phyloP scores from a whole-genome alignment of 2,888 invertebrate genomes.

The Netelia virgata region DNA sequence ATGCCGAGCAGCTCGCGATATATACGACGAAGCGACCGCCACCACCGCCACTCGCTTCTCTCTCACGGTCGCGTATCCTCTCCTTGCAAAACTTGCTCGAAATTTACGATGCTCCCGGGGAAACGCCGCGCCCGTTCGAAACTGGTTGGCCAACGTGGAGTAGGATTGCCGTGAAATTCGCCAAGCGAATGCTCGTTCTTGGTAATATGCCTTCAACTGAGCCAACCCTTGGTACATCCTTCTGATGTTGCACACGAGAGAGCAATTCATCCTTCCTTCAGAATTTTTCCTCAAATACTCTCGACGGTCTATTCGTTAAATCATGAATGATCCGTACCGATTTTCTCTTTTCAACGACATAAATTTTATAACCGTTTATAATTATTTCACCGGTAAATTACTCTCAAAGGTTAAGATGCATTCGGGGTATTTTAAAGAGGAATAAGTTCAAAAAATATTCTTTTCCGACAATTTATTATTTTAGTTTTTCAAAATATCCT shows the following conservation, averaged over 20 bases:
- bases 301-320: conserved; percentile 12
- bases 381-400: not conserved
- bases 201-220: conserved; percentile 31
- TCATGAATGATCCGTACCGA: conserved; percentile 40
- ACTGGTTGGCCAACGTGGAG: conserved; percentile 63
- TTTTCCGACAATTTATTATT: not conserved
- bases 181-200: conserved; percentile 58
- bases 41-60: conserved; percentile 43
- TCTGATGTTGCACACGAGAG: conserved; percentile 54
- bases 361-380: not conserved
- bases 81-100: conserved; percentile 71
- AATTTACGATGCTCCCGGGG: conserved; percentile 77
- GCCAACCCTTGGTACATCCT: not conserved
- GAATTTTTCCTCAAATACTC: conserved; percentile 45
- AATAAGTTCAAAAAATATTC: not conserved
- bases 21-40: conserved; percentile 55
- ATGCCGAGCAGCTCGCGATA: conserved; percentile 44
- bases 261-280: conserved; percentile 55
- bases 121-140: conserved; percentile 49
- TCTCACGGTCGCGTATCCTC: conserved; percentile 33
- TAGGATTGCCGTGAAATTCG: conserved; percentile 72
- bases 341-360: conserved; percentile 6
- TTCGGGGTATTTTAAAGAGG: not conserved
- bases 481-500: no score
- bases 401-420: not conserved